Evolutionary conservation across 1,140 invertebrate genomes (phyloP), one percentile per base, ranked within the genome.

Genomic region (Trachymyrmex septentrionalis): DNA sequence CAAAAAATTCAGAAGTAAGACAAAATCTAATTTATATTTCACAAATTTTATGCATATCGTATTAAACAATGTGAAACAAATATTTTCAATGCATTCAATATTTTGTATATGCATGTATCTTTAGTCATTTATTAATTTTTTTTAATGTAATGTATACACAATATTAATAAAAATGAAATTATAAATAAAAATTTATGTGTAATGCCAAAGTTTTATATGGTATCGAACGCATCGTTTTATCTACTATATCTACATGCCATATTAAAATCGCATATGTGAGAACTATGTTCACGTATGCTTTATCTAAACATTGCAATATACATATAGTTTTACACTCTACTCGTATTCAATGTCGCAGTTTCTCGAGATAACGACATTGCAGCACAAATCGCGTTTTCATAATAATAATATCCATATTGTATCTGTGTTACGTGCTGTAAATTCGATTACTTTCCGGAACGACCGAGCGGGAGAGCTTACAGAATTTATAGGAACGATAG

Each of bases 361-460:
- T 9, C 63, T 21, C 48, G 48, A 69, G 64, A 71, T 80, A 80
- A 69, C 77, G 66, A 24, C 66, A 55, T 80, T 80, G 27, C 76
- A 53, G n/a, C 48, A 69, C 14, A 71, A 81, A 69, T 55, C 30
- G n/a, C n/a, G 0, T 55, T 69, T 71, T 55, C 57, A 63, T 27
- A 77, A 77, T 77, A 76, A 80, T 69, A 53, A 0, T 69, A 69
- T 38, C 27, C 38, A 38, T 12, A 21, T 30, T 57, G 27, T 30
- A 81, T 50, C 64, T 81, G 16, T 19, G n/a, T 34, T n/a, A 34
- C 27, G 27, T 30, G 48, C 21, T 55, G n/a, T 2, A 55, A 69
- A 69, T 81, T 69, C 63, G 30, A 81, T 81, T 81, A 71, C 14
- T 55, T 81, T 10, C n/a, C 5, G 30, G 30, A 69, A 67, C 38